phyloP scores from a whole-genome alignment of 2,888 invertebrate species.

The Heteromyza rotundicornis region DNA sequence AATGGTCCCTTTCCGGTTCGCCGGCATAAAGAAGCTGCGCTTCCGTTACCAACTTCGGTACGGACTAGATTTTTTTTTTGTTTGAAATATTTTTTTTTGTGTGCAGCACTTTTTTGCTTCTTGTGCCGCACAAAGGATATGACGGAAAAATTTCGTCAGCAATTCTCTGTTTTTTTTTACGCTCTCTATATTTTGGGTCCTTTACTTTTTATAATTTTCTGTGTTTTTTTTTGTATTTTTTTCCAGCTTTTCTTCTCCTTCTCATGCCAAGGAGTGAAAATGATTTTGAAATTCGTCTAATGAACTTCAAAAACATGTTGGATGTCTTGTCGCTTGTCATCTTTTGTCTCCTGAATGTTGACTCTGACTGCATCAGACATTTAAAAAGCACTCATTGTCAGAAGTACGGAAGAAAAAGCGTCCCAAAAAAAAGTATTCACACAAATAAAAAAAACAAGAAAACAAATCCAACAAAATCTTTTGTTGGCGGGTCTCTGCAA shows the following conservation, averaged over 20 bases:
- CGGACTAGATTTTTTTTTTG: background rate
- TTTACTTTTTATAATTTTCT: background rate
- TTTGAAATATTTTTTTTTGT: background rate
- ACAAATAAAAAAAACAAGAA: background rate
- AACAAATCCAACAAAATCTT: background rate
- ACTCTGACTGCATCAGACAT: slow-evolving; percentile 47
- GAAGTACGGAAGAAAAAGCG: slow-evolving; percentile 10
- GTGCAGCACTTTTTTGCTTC: background rate
- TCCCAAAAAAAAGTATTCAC: slow-evolving; percentile 10
- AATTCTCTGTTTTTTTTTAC: background rate
- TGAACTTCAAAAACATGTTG: slow-evolving; percentile 59
- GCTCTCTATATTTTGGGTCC: too few species aligned
- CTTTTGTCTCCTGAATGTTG: slow-evolving; percentile 48
- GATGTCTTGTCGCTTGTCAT: slow-evolving; percentile 51
- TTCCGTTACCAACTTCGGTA: slow-evolving; percentile 33
- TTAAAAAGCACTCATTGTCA: slow-evolving; percentile 51
- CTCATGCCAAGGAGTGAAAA: too few species aligned
- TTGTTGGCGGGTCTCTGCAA: too few species aligned
- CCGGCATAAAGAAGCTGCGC: slow-evolving; percentile 50
- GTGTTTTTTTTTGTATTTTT: background rate
- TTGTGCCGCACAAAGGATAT: slow-evolving; percentile 10
- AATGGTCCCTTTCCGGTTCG: slow-evolving; percentile 46
- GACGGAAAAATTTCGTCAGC: slow-evolving; percentile 12
- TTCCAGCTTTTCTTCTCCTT: too few species aligned
- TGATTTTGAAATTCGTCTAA: slow-evolving; percentile 53